phyloP scores from a whole-genome alignment of 2,888 invertebrate genomes.

The Micropterix aruncella region DNA sequence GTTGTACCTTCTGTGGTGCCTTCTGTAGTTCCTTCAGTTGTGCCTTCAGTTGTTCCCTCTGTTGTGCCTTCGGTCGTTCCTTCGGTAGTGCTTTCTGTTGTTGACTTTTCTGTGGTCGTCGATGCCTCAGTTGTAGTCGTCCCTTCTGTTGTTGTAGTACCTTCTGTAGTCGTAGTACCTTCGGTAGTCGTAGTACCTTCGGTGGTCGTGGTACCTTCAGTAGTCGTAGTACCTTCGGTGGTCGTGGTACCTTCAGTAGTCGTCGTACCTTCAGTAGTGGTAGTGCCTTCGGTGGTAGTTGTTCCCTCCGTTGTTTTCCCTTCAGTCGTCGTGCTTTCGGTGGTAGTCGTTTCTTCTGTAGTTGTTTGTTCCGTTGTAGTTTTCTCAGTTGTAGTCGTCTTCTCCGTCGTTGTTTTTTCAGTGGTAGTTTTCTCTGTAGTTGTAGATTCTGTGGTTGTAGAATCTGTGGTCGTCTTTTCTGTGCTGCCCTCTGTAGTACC shows the following conservation, averaged over 20 bases:
- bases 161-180: constrained; percentile 14
- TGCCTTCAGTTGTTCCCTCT: constrained; percentile 9
- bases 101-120: constrained; percentile 9
- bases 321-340: constrained; percentile 15
- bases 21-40: constrained; percentile 11
- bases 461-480: constrained; percentile 9
- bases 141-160: constrained; percentile 11
- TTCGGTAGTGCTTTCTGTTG: constrained; percentile 14
- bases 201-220: constrained; percentile 8
- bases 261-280: constrained; percentile 4
- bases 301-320: constrained; percentile 11
- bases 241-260: constrained; percentile 1
- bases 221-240: constrained; percentile 8
- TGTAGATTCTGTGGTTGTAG: constrained; percentile 8
- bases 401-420: constrained; percentile 10
- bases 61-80: constrained; percentile 5
- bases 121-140: constrained; percentile 10
- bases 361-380: constrained; percentile 8
- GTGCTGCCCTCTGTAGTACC: constrained; percentile 10
- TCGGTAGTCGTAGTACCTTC: constrained; percentile 7
- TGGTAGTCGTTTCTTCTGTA: constrained; percentile 12
- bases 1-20: constrained; percentile 5
- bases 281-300: constrained; percentile 12
- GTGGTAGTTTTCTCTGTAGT: constrained; percentile 9
- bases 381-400: constrained; percentile 6